Base-by-base conservation (phyloP, 2,797 vertebrate species). In the Cyprinella venusta region DNA sequence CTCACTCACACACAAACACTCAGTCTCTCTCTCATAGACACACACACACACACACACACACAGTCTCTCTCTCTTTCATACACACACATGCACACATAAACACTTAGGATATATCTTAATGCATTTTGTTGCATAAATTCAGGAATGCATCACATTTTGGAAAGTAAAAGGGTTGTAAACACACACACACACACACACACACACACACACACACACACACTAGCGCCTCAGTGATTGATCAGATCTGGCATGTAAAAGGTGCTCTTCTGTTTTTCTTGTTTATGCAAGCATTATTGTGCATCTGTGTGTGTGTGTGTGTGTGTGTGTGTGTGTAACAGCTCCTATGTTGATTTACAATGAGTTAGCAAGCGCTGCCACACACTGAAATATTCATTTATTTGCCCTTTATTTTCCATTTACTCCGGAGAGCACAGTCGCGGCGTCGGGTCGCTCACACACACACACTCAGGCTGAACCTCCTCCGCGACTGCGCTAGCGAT, bases 221-320 rank as follows among this genome's bases (percentile, higher is more conserved):
- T 52, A 19, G 48, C 72, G 40, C 59, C 52, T 90, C 56, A 91
- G 89, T 94, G 92, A 94, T 90, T 91, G 92, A 94, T 95, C 90
- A 89, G 92, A 91, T 92, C 91, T 91, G 80, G 89, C 89, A 86
- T 88, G 88, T 68, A 54, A 85, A 85, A 85, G 70, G 69, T 70
- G 61, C 40, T 70, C 71, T 74, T 71, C 45, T 75, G 67, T 56
- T 54, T 79, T 80, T 36, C 13, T 15, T 72, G 68, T 65, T 65
- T 83, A 70, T 72, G 75, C n/a, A 38, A 50, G 45, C 61, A 36
- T 65, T 36, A 54, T 50, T 75, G 50, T 56, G 36, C 45, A 50
- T 64, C 24, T 75, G 71, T 63, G 19, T 79, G 26, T 45, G 19
- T 79, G 26, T 45, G 30, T 65, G 75, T 50, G 26, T 48, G 33